Conservation (phyloP, 2,113 vertebrate genomes). For the Calidris pugnax region DNA sequence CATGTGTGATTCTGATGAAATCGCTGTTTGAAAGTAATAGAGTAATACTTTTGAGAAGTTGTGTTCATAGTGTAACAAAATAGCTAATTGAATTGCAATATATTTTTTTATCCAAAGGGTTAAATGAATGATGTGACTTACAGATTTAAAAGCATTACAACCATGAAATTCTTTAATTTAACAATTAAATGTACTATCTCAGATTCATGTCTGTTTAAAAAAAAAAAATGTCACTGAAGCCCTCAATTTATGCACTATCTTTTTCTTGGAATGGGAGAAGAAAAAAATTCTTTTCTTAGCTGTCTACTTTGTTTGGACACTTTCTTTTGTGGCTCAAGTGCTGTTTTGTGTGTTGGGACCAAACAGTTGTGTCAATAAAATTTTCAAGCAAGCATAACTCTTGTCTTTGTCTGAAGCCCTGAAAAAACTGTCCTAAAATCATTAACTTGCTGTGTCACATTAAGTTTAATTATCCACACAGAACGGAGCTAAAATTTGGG, state of each 20-base stretch:
- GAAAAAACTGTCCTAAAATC: neutral
- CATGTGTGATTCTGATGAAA: conserved; percentile 43
- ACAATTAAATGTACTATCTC: conserved; percentile 57
- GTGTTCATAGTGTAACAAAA: conserved; percentile 56
- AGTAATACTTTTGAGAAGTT: conserved; percentile 33
- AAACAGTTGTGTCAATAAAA: conserved; percentile 94
- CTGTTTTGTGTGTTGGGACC: conserved; percentile 90
- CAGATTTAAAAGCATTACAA: conserved; percentile 65
- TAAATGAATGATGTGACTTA: conserved; percentile 73
- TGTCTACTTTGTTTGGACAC: conserved; percentile 76
- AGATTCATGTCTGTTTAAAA: conserved; percentile 62
- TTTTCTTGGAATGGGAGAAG: conserved; percentile 56
- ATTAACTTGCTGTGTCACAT: neutral
- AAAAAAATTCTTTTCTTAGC: conserved; percentile 62
- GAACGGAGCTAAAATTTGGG: neutral
- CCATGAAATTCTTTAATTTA: conserved; percentile 71
- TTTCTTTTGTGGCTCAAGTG: conserved; percentile 79
- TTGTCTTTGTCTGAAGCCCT: conserved; percentile 19
- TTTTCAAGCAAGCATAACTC: conserved; percentile 87
- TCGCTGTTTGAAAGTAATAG: conserved; percentile 52
- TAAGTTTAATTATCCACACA: neutral
- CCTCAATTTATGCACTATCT: conserved; percentile 65
- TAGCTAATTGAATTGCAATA: conserved; percentile 58
- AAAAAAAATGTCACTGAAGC: conserved; percentile 55
- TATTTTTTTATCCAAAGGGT: conserved; percentile 76